Evolutionary conservation across 1,140 invertebrate species (phyloP).

Genomic region (Delia radicum): DNA sequence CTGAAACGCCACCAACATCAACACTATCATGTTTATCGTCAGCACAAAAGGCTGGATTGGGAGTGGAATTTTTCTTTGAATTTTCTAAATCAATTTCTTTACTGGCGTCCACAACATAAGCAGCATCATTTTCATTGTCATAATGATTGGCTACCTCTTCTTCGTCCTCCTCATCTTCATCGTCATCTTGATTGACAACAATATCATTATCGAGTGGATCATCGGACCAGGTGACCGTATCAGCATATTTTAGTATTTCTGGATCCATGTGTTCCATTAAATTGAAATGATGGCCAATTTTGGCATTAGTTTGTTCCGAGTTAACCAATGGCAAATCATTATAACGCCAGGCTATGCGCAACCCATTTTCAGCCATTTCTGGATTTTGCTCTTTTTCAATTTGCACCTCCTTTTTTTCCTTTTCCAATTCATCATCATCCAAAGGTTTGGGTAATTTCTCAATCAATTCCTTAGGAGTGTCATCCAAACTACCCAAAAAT

Average conservation of each 20-base stretch:
- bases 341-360: constrained; percentile 87
- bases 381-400: constrained; percentile 39
- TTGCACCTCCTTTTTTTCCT: constrained; percentile 22
- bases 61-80: neutral
- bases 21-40: neutral
- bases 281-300: constrained; percentile 73
- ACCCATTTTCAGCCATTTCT: constrained; percentile 57
- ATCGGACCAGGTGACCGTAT: constrained; percentile 57
- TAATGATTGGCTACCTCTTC: constrained; percentile 21
- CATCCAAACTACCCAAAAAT: constrained; percentile 72
- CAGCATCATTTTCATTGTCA: constrained; percentile 13
- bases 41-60: neutral
- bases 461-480: constrained; percentile 63
- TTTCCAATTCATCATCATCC: constrained; percentile 35
- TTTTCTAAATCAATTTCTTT: constrained; percentile 27
- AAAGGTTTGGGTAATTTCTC: constrained; percentile 58
- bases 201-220: constrained; percentile 26
- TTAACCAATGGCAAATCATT: constrained; percentile 70
- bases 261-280: constrained; percentile 70
- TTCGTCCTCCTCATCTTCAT: constrained; percentile 29
- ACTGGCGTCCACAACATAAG: constrained; percentile 12
- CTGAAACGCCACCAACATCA: neutral
- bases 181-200: constrained; percentile 31
- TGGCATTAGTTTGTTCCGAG: constrained; percentile 56
- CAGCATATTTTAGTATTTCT: constrained; percentile 59